Conservation (phyloP, 2,797 vertebrate genomes). For the Hemibagrus guttatus region DNA sequence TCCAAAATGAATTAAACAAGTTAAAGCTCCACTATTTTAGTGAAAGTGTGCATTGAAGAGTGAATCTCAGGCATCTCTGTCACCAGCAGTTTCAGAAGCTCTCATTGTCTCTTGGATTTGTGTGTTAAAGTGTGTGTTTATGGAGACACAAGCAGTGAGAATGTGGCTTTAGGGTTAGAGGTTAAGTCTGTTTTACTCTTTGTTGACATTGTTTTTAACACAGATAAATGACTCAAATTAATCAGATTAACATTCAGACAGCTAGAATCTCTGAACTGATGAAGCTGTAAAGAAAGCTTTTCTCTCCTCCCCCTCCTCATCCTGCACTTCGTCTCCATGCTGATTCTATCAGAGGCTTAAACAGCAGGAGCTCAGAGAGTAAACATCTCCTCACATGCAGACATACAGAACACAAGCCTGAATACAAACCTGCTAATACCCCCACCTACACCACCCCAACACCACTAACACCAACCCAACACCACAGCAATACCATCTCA, state of each 20-base stretch:
- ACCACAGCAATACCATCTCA: conserved; percentile 37
- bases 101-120: not conserved
- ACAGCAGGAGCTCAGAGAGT: conserved; percentile 43
- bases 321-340: conserved; percentile 16
- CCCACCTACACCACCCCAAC: conserved; percentile 51
- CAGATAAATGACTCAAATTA: not conserved
- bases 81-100: not conserved
- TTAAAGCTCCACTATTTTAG: not conserved
- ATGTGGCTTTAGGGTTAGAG: not conserved
- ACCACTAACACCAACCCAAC: not conserved
- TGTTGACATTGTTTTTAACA: not conserved
- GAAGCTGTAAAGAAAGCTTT: not conserved
- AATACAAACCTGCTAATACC: conserved; percentile 48
- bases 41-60: not conserved
- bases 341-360: conserved; percentile 53
- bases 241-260: not conserved
- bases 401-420: conserved; percentile 30
- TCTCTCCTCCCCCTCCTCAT: not conserved
- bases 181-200: not conserved
- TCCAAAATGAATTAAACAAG: not conserved
- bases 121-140: not conserved
- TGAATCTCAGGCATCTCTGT: not conserved
- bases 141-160: not conserved
- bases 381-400: conserved; percentile 54
- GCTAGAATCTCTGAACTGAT: not conserved